Evolutionary conservation across 2,888 invertebrate genomes (phyloP).

Genomic region (Amphimallon solstitiale): DNA sequence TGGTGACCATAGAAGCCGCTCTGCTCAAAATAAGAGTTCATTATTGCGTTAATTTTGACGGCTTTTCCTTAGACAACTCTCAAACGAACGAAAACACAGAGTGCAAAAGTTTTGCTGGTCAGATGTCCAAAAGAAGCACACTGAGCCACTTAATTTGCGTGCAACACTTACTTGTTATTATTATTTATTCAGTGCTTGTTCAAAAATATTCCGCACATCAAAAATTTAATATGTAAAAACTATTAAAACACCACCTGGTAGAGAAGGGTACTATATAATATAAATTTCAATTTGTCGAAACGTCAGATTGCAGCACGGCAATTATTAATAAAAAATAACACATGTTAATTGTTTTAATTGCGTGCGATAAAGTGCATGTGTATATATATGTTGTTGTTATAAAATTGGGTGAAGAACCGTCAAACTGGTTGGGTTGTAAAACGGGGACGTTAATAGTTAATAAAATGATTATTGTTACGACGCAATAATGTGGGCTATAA

Average conservation of each 20-base stretch:
- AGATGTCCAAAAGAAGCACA: conserved; percentile 23
- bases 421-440: conserved; percentile 40
- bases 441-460: conserved; percentile 50
- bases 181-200: conserved; percentile 6
- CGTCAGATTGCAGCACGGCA: conserved; percentile 26
- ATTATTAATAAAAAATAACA: conserved; percentile 35
- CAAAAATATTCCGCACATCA: conserved; percentile 14
- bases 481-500: conserved; percentile 57
- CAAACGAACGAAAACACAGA: not conserved
- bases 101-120: not conserved
- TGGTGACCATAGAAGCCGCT: conserved; percentile 94
- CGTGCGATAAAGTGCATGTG: conserved; percentile 21
- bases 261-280: too few species aligned
- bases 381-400: too few species aligned
- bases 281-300: conserved; percentile 17
- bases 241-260: conserved; percentile 10
- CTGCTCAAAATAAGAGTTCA: conserved; percentile 98
- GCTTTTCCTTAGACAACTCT: conserved; percentile 40
- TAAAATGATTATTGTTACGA: conserved; percentile 63
- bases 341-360: conserved; percentile 29
- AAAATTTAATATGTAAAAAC: conserved; percentile 21
- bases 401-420: conserved; percentile 26
- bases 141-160: conserved; percentile 25
- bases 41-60: conserved; percentile 61
- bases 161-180: too few species aligned